Conservation (phyloP, 1,140 invertebrate genomes). For the Brachionus paranguensis region DNA sequence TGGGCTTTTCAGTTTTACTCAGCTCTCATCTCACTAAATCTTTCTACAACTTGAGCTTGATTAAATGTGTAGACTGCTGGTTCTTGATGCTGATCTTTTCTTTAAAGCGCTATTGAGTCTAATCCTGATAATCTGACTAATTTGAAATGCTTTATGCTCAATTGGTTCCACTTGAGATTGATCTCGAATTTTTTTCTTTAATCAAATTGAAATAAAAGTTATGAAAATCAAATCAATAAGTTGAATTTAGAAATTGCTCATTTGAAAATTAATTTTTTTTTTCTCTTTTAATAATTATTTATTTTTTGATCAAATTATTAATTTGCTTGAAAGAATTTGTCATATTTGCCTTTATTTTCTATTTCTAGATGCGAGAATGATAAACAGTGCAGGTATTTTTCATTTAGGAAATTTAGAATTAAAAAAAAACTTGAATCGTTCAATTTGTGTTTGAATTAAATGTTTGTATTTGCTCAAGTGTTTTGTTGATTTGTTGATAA, state of each 20-base stretch:
- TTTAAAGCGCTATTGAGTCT: neutral
- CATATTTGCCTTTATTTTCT: neutral
- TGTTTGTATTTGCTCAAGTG: slow-evolving; percentile 38
- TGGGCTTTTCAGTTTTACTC: neutral
- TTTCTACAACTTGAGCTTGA: neutral
- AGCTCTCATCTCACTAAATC: neutral
- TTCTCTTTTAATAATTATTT: no score
- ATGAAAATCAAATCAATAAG: neutral
- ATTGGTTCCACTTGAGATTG: neutral
- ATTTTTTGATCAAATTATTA: no score
- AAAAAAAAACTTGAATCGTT: neutral
- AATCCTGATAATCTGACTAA: neutral
- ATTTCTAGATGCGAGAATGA: neutral
- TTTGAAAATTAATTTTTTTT: neutral
- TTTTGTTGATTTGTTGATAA: slow-evolving; percentile 34
- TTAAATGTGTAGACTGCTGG: neutral
- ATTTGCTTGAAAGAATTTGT: no score
- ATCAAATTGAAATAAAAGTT: neutral
- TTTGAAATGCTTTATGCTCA: neutral
- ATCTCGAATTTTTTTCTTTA: neutral
- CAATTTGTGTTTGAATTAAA: neutral
- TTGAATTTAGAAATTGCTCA: neutral
- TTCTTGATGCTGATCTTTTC: neutral
- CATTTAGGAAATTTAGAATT: neutral
- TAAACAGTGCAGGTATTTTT: slow-evolving; percentile 11